Evolutionary conservation across 2,113 vertebrate species (phyloP).

Genomic region (Halichoeres trimaculatus): DNA sequence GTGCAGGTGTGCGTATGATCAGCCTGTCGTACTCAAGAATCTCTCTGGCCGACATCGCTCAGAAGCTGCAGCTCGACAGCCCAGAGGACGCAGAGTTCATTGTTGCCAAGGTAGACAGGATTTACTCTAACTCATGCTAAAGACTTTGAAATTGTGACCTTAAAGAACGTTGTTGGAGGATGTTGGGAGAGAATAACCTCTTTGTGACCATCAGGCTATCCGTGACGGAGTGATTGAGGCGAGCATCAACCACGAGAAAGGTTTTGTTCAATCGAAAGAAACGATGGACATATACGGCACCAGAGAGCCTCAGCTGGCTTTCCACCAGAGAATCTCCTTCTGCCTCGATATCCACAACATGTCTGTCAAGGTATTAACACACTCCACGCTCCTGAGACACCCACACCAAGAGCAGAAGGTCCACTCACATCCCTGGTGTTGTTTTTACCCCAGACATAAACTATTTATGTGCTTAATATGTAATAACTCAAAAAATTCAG

Average conservation of each 20-base stretch:
- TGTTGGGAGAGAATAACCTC: neutral
- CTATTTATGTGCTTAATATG: too few species aligned
- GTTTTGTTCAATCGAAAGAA: slow-evolving; percentile 97
- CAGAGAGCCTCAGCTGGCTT: slow-evolving; percentile 95
- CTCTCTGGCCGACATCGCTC: slow-evolving; percentile 95
- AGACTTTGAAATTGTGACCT: too few species aligned
- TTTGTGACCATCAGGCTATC: slow-evolving; percentile 87
- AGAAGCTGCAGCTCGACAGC: slow-evolving; percentile 97
- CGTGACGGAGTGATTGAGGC: slow-evolving; percentile 97
- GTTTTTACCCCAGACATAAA: too few species aligned
- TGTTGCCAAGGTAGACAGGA: slow-evolving; percentile 91
- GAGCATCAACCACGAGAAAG: slow-evolving; percentile 98
- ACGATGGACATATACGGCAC: slow-evolving; percentile 98
- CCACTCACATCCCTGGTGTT: too few species aligned
- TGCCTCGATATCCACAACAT: slow-evolving; percentile 99
- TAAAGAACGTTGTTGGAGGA: too few species aligned
- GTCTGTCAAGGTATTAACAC: slow-evolving; percentile 92
- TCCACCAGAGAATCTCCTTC: slow-evolving; percentile 98
- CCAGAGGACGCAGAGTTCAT: slow-evolving; percentile 98
- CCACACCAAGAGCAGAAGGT: too few species aligned
- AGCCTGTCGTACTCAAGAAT: slow-evolving; percentile 98
- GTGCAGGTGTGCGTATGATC: slow-evolving; percentile 96
- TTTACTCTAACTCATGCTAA: neutral
- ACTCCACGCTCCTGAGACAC: neutral
- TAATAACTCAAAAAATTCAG: too few species aligned